Base-by-base conservation (phyloP, 1,140 invertebrate species). In the Aphelenchoides fujianensis region DNA sequence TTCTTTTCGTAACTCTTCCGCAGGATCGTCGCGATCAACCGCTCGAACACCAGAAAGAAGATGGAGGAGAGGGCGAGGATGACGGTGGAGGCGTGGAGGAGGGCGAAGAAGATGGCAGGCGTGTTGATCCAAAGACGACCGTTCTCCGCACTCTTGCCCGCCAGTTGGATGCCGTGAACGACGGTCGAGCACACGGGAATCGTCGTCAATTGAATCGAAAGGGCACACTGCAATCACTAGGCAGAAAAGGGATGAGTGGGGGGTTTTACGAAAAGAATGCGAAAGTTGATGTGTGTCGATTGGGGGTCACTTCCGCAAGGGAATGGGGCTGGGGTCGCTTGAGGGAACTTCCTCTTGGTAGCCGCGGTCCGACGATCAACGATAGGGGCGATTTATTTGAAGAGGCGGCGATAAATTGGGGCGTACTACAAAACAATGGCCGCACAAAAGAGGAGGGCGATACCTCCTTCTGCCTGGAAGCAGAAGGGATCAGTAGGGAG, bases 201-300 rank as follows among this genome's bases (percentile, higher is more conserved):
- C 41, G 23, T 16, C 12, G 41, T 48, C 41, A 48, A 48, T 23
- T 48, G 41, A 48, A 48, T 23, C 12, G 23, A 12, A 12, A 48
- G 23, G 23, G 41, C 12, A 48, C 41, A 16, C 41, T 48, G 41
- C 12, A 48, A n/a, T n/a, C n/a, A n/a, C n/a, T n/a, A n/a, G n/a
- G n/a, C n/a, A n/a, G n/a, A n/a, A n/a, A n/a, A n/a, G 41, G 23
- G 41, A 48, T 48, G 12, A 48, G 41, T 48, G 12, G 23, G 23
- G 12, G 41, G 23, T 23, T n/a, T 48, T 48, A 48, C 41, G 23
- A 48, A 48, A 48, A 48, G 41, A 48, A 48, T 48, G 23, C 41
- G 41, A 48, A 48, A 48, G 41, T 48, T 48, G 41, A 48, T 48
- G 23, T n/a, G n/a, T n/a, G n/a, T n/a, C n/a, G n/a, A n/a, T n/a